Base-by-base conservation (phyloP, 2,888 invertebrate species). In the Pandemis cinnamomeana region DNA sequence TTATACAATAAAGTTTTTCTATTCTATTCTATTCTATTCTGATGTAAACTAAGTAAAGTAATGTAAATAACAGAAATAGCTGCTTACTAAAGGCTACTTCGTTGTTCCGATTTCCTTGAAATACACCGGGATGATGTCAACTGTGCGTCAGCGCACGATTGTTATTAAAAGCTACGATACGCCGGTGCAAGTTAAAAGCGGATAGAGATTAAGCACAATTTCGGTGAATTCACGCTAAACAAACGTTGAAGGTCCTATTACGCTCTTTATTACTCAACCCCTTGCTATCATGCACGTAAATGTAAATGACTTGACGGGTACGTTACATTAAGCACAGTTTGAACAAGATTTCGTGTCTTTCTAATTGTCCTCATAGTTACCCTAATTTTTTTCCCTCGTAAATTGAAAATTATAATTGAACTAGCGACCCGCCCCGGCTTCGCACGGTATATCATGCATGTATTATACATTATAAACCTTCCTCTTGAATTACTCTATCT, bases 51-150 rank as follows among this genome's bases (percentile, higher is more conserved):
- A 11, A 58, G 11, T 27, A 11, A 11, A 58, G 11, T 27, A 11
- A 27, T 10, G 27, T 58, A 8, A 27, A 58, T 7, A 27, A 11
- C 58, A 58, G 13, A 58, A 27, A 27, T 58, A 58, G 58, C 58
- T 5, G 27, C 27, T 27, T 20, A 58, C 58, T 15, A 27, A 58
- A 58, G 41, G 8, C 15, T 51, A 15, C n/a, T 67, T 61, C n/a
- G 55, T 67, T 58, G 55, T 72, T 70, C 67, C 67, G 75, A 53
- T 77, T 75, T 71, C 73, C 73, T 77, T 75, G 75, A 75, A 75
- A 61, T 27, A 69, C 58, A 44, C 44, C 5, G 11, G 46, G 11
- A 71, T 77, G 77, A 76, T 77, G 74, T 77, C 77, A 77, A 58
- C 61, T 15, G 48, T 66, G 72, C 64, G 75, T 77, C 77, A 77